Evolutionary conservation across 2,888 invertebrate species (phyloP), one percentile per base, ranked within the genome.

Genomic region (Buathra laborator): DNA sequence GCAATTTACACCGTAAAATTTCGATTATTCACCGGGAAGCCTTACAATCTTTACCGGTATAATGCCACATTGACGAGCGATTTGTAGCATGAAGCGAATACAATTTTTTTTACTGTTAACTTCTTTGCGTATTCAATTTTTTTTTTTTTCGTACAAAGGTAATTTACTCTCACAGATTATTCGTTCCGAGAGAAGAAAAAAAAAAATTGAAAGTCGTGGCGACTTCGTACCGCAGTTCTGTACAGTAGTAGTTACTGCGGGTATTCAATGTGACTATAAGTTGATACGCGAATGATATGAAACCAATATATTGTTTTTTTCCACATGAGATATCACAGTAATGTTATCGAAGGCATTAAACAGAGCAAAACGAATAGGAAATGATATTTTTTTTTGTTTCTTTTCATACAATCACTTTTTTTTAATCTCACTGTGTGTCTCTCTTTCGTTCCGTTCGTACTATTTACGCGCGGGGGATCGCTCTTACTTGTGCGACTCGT

Each of bases 401-500:
- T 19, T 67, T 32, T 67, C 3, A 56, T 56, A 19, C 19, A 56
- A 56, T 56, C 66, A 56, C 56, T 46, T 67, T 53, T 10, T 68
- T 12, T 51, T 0, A 62, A 62, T 29, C 14, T 56, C 46, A 0
- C 37, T 14, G 16, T 48, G 59, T 48, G 67, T 48, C 43, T 56
- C 70, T 37, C 19, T 56, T 62, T 62, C 9, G 46, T 43, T 66
- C 53, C 70, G 19, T n/a, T 51, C 37, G 46, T 46, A 66, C 44
- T 80, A 19, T 62, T 75, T 75, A 48, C 37, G 37, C 37, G 37
- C 59, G 46, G 46, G 48, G 44, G 43, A 74, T n/a, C 46, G 59
- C 37, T 72, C 37, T 81, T 67, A 68, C 68, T 81, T 75, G 81
- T 51, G 68, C 59, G 70, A 81, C 19, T 32, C 66, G 48, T 74